A percentile compares a stretch with the other conserved stretches of the same genome.
Conservation (phyloP, 2,888 invertebrate species). For the Dicyrtomina minuta region DNA sequence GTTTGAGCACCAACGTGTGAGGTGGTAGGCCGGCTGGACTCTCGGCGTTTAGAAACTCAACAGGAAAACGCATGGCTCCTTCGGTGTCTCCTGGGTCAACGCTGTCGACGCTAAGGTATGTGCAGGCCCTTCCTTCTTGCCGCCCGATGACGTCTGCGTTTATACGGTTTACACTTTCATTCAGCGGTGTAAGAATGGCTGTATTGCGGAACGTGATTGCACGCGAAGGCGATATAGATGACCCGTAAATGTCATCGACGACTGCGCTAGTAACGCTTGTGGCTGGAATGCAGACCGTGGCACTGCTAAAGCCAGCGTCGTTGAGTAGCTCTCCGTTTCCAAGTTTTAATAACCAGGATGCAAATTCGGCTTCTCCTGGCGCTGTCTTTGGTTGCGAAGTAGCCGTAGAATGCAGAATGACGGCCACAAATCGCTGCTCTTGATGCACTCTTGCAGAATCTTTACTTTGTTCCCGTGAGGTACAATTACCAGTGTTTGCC, state of each 20-base stretch:
- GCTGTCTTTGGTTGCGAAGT: too few relatives aligned
- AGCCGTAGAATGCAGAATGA: too few relatives aligned
- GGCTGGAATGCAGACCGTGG: not conserved
- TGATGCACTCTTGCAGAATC: slow-evolving; percentile 33
- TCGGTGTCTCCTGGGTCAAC: too few relatives aligned
- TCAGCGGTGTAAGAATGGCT: slow-evolving; percentile 30
- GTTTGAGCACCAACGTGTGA: too few relatives aligned
- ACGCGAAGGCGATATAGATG: not conserved
- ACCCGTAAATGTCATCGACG: slow-evolving; percentile 1
- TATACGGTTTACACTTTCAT: too few relatives aligned
- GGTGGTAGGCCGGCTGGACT: too few relatives aligned
- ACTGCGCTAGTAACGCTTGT: not conserved
- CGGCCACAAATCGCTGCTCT: slow-evolving; percentile 34
- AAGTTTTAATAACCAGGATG: slow-evolving; percentile 23
- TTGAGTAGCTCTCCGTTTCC: too few relatives aligned
- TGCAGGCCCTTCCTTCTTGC: too few relatives aligned
- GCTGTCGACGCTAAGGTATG: too few relatives aligned
- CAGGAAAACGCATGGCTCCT: too few relatives aligned
- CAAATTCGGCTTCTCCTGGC: not conserved
- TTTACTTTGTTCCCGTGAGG: slow-evolving; percentile 18
- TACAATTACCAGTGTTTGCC: slow-evolving; percentile 43
- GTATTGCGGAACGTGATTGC: not conserved
- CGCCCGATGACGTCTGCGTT: too few relatives aligned
- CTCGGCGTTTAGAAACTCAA: too few relatives aligned
- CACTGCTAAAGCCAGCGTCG: not conserved